Evolutionary conservation across 2,888 invertebrate species (phyloP), one percentile per base, ranked within the genome.

Genomic region (Leucoma salicis): DNA sequence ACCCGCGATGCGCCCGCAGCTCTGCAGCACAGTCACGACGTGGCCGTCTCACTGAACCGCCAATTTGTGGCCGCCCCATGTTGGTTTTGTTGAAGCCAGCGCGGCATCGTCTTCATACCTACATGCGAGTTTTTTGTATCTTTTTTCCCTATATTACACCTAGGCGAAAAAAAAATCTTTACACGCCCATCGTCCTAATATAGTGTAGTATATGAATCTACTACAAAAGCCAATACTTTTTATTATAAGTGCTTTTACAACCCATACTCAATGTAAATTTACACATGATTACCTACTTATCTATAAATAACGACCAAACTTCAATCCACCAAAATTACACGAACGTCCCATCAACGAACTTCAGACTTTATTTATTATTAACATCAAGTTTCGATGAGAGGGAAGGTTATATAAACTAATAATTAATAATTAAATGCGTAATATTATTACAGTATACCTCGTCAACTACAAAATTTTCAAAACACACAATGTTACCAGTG

Each of bases 71-170:
- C 82, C 75, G 79, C 78, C 82, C 82, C 79, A 74, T 87, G 88
- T 88, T 89, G 88, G 88, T 88, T 89, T 89, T 87, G 84, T 85
- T 84, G 81, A 86, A 82, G 69, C 79, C 78, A 82, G 77, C 81
- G 66, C 82, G n/a, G n/a, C n/a, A n/a, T n/a, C n/a, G 85, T 85
- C 11, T 11, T 85, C 86, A 85, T 85, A 84, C 81, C 78, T 75
- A 74, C 66, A 70, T 70, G 65, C 56, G 58, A 63, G 43, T 68
- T 77, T 80, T 83, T 84, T 85, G 78, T 71, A 64, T n/a, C 77
- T 82, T 81, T 82, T 82, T 82, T 75, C 65, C 66, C 62, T 50
- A 57, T 52, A 50, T 58, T 63, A 55, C 60, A 57, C 61, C 57
- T 53, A 61, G 57, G 52, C 34, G 53, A 57, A 40, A 68, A 64